A percentile compares a stretch with the other conserved stretches of the same genome.
Conservation (phyloP, 1,140 invertebrate species). For the Macrobrachium nipponense region DNA sequence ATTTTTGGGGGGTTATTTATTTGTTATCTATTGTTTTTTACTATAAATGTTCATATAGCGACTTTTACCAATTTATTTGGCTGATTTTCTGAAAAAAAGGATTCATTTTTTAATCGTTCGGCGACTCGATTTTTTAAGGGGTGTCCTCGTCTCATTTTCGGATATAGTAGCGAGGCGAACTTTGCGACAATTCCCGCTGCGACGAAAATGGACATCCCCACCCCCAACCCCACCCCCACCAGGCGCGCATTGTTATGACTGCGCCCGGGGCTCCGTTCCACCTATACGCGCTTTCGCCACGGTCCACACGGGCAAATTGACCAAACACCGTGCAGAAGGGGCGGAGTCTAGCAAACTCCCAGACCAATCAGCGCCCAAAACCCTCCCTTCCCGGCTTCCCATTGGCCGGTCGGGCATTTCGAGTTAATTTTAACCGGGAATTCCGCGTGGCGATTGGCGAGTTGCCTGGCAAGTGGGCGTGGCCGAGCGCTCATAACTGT, state of each 20-base stretch:
- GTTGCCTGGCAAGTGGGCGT: not conserved
- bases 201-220: not conserved
- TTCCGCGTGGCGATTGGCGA: conserved; percentile 1
- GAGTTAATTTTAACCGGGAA: conserved; percentile 49
- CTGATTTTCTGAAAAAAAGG: no score
- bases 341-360: not conserved
- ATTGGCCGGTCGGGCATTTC: not conserved
- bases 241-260: conserved; percentile 26
- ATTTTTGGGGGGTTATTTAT: no score
- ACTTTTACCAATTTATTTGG: no score
- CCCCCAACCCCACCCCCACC: no score
- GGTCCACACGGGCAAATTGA: conserved; percentile 18
- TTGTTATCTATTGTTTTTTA: no score
- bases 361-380: conserved; percentile 15
- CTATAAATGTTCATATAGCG: no score
- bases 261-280: conserved; percentile 24
- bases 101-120: no score
- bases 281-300: conserved; percentile 46
- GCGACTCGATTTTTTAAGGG: no score
- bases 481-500: conserved; percentile 17
- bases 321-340: conserved; percentile 38
- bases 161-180: no score
- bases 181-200: not conserved
- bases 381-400: not conserved
- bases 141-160: no score